Base-by-base conservation (phyloP, 2,888 invertebrate genomes). In the Gibbula magus region DNA sequence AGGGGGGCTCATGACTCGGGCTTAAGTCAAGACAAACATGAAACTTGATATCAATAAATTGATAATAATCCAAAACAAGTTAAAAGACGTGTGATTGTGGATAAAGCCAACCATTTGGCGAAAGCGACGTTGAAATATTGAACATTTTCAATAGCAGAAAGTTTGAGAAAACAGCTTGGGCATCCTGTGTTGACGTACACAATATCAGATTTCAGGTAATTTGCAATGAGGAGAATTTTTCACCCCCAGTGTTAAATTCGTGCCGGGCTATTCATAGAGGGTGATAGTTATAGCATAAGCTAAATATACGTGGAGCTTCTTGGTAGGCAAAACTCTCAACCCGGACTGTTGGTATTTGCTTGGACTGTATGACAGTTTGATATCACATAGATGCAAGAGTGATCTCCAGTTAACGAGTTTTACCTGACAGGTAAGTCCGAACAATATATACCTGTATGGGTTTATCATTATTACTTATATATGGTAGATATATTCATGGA, bases 11-110 rank as follows among this genome's bases (percentile, higher is more conserved):
- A 25, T 61, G 61, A 22, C 61, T 61, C 3, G 22, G 61, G 25
- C 29, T 25, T 7, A 29, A 8, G 29, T 25, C 25, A 16, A 61
- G 16, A 13, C 20, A 29, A 29, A 13, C 61, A 25, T 61, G 61
- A 61, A 61, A 61, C 29, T 61, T 61, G 61, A 61, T 61, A 61
- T 61, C 25, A 61, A 29, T 61, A 61, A 61, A 61, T 61, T 61
- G 16, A 2, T 25, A 61, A 61, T 61, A 29, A 29, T 29, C 29
- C 18, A 25, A 61, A 25, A 13, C 61, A 61, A 29, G 61, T 61
- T 29, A 16, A 61, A 61, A 29, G 18, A 61, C 13, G 61, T 25
- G 25, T 25, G 29, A 29, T 13, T 1, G 4, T 25, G 13, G 18
- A 61, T 25, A 61, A 61, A 61, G 25, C 25, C 16, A 25, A 61